Evolutionary conservation across 2,113 vertebrate genomes (phyloP).

Genomic region (Erythrolamprus reginae): DNA sequence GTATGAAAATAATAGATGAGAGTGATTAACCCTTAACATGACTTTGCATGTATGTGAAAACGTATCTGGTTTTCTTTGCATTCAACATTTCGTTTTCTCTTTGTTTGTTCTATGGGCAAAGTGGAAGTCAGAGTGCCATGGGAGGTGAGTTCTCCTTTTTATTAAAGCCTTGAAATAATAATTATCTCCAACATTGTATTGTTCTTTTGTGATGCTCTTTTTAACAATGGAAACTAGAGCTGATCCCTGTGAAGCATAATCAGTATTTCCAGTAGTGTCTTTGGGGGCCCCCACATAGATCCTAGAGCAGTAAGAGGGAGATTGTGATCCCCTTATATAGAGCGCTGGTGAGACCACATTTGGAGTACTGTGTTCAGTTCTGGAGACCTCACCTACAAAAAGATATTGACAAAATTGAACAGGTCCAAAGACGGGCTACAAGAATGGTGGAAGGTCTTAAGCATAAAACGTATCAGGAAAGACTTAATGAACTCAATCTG

Average conservation of each 20-base stretch:
- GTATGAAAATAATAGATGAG: not conserved
- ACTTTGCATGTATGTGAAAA: not conserved
- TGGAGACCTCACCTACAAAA: too few species aligned
- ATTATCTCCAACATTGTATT: not conserved
- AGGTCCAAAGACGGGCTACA: too few species aligned
- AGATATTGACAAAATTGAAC: too few species aligned
- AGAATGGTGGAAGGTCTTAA: too few species aligned
- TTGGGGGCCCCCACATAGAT: not conserved
- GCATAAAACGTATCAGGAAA: too few species aligned
- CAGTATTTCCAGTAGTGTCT: not conserved
- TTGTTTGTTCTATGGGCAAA: constrained; percentile 55
- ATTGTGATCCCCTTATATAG: too few species aligned
- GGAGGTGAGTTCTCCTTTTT: constrained; percentile 68
- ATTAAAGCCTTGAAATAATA: not conserved
- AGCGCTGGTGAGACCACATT: too few species aligned
- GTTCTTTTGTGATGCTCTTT: not conserved
- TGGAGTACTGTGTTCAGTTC: too few species aligned
- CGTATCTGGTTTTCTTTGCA: not conserved
- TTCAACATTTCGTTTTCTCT: constrained; percentile 26
- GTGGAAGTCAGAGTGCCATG: constrained; percentile 48
- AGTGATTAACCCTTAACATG: not conserved
- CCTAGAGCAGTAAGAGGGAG: not conserved
- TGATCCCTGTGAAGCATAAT: not conserved
- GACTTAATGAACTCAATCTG: too few species aligned
- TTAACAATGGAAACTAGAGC: not conserved